Base-by-base conservation (phyloP, 2,888 invertebrate genomes). In the Iphiclides podalirius region DNA sequence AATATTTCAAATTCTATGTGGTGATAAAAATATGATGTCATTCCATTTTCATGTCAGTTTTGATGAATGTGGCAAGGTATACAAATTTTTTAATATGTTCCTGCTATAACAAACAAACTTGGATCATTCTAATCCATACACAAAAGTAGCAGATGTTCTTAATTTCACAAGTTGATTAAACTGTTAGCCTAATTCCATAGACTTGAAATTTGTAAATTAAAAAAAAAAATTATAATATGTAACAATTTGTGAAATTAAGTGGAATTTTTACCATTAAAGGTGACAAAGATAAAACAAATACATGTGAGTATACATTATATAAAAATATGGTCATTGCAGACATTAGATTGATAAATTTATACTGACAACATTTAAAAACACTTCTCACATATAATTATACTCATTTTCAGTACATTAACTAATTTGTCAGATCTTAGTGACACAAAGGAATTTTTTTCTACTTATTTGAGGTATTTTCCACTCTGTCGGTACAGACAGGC, bases 391-490 rank as follows among this genome's bases (percentile, higher is more conserved):
- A 16, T 16, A n/a, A n/a, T n/a, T n/a, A n/a, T 14, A 35, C 7
- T 12, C 17, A n/a, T 15, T 14, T 15, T 15, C 14, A 9, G 28
- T 41, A n/a, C 11, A 34, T 35, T 43, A 14, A 34, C 35, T 41
- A 33, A 33, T 41, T 43, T 23, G 20, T 43, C 34, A 43, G 34
- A 43, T 43, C 14, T 14, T 17, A 35, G 34, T 23, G 35, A 43
- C 42, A 3, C 33, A 13, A 28, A 4, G 3, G n/a, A 14, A 13
- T n/a, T 12, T n/a, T 16, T 20, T 41, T 12, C 28, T 31, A 44
- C 8, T 15, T 8, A 28, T 16, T 4, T 37, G 44, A 37, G 44
- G 36, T 44, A 44, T 44, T 16, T 36, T 11, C 12, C 15, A 16
- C 9, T 36, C 36, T 36, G n/a, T n/a, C 11, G 3, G 1, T 17